Evolutionary conservation across 2,888 invertebrate genomes (phyloP), one percentile per base, ranked within the genome.

Genomic region (Athetis lepigone): DNA sequence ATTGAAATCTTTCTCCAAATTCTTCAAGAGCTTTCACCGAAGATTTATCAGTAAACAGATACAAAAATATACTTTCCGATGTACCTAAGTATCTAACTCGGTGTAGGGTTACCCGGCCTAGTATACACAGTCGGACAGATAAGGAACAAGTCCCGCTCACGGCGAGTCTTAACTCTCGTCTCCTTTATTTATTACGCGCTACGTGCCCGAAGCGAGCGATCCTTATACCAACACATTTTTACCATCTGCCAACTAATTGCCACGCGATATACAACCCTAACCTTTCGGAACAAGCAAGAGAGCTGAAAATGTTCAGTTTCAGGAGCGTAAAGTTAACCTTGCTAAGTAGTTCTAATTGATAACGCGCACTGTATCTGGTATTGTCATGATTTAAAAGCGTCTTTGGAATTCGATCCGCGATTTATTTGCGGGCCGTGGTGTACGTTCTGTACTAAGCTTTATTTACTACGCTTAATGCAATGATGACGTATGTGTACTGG

Each of bases 131-230:
- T 72, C 74, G 71, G 81, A 83, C 84, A 86, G 93, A 93, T 94
- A 93, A 93, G 90, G 85, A 89, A 90, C 90, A 86, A 83, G 89
- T 85, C 82, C 80, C 81, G 88, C 87, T 88, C 85, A 87, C 85
- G 87, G 87, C 88, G 81, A 71, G 85, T 84, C 88, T 88, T 92
- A 92, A 92, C 88, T 92, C 91, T 90, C 83, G 75, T 83, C 77
- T 83, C 80, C 84, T 89, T 91, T 93, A 93, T 94, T 94, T 93
- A 93, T 91, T 88, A 90, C 85, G 85, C 87, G 91, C 90, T 91
- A 92, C 90, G 89, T 89, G 91, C 91, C 87, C 87, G 85, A 84
- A 92, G 91, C 92, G 82, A 86, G 85, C 85, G 85, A 88, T 86
- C 86, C 85, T 80, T 85, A 69, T 64, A 79, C 86, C 82, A 80